Evolutionary conservation across 2,113 vertebrate species (phyloP).

Genomic region (Myotis davidii): DNA sequence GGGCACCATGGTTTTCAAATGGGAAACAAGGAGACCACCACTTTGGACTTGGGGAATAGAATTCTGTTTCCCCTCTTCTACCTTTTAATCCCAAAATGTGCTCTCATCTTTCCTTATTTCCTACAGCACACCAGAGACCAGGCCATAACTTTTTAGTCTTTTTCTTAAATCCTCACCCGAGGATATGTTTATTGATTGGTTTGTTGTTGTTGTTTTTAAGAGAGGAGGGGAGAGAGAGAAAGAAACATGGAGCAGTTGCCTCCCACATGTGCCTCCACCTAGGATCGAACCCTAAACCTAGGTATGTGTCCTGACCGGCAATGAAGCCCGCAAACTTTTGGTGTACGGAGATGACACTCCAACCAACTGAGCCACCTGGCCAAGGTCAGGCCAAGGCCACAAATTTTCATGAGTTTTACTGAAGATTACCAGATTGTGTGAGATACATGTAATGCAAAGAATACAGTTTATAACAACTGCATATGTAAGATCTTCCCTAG

Average conservation of each 20-base stretch:
- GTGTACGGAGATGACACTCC: not conserved
- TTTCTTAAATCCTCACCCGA: not conserved
- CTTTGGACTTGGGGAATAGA: not conserved
- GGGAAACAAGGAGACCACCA: constrained; percentile 14
- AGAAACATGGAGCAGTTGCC: not conserved
- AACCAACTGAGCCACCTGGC: not conserved
- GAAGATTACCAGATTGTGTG: constrained; percentile 14
- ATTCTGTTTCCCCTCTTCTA: not conserved
- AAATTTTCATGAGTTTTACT: constrained; percentile 25
- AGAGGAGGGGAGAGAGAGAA: not conserved
- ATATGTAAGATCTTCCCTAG: not conserved
- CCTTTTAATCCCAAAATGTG: not conserved
- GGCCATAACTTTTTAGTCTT: not conserved
- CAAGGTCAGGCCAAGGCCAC: not conserved
- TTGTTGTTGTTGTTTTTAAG: not conserved
- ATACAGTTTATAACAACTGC: not conserved
- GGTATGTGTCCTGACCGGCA: not conserved
- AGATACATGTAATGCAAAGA: not conserved
- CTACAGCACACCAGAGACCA: not conserved
- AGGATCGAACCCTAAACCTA: not conserved
- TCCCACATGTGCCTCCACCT: not conserved
- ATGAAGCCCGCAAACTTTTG: not conserved
- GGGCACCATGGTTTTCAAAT: not conserved
- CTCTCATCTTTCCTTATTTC: not conserved
- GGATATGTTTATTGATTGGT: not conserved